Evolutionary conservation across 2,888 invertebrate genomes (phyloP).

Genomic region (Drosophila nr. perissopoda): DNA sequence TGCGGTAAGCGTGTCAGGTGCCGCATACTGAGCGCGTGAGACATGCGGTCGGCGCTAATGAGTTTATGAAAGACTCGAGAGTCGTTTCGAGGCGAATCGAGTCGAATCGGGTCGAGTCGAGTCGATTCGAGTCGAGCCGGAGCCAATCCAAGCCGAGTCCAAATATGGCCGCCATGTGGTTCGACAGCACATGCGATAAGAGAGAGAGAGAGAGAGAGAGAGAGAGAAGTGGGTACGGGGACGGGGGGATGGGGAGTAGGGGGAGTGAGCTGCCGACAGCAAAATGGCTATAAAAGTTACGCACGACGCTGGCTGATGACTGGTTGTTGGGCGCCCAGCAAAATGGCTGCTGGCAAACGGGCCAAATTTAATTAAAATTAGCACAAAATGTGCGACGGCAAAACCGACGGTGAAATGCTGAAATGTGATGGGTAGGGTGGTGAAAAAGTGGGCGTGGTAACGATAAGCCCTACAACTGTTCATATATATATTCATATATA

Average conservation of each 20-base stretch:
- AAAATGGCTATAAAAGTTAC: conserved; percentile 59
- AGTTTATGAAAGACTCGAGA: conserved; percentile 52
- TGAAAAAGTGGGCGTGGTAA: conserved; percentile 33
- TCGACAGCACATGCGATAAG: conserved; percentile 48
- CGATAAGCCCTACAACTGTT: conserved; percentile 19
- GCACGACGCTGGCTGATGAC: conserved; percentile 51
- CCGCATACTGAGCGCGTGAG: conserved; percentile 51
- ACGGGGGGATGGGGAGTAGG: background rate
- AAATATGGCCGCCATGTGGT: conserved; percentile 44
- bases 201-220: background rate
- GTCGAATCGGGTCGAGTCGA: background rate
- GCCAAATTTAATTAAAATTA: conserved; percentile 59
- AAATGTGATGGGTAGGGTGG: background rate
- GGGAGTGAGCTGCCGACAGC: conserved; percentile 18
- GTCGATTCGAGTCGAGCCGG: background rate
- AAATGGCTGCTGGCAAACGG: conserved; percentile 49
- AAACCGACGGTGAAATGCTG: background rate
- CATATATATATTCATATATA: background rate
- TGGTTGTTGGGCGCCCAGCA: conserved; percentile 36
- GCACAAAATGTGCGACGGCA: conserved; percentile 26
- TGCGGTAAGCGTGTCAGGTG: conserved; percentile 35
- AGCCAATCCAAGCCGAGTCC: conserved; percentile 4
- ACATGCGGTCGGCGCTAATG: conserved; percentile 59
- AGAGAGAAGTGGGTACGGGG: background rate
- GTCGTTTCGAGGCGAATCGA: conserved; percentile 1